Conservation (phyloP, 1,140 invertebrate species). For the Drosophila kurseongensis region DNA sequence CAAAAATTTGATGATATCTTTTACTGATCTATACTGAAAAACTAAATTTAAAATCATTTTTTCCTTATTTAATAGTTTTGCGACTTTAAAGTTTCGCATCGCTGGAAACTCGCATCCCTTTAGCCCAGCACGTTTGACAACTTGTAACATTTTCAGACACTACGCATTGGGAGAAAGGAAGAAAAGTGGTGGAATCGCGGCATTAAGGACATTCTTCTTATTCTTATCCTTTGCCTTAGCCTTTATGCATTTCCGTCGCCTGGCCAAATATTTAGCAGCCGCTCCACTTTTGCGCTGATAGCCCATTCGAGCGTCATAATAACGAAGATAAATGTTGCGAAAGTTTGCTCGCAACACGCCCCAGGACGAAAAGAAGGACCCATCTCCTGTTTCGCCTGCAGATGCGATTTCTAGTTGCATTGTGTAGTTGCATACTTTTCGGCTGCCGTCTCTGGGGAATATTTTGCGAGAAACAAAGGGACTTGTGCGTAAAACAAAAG, state of each 20-base stretch:
- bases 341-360: slow-evolving; percentile 66
- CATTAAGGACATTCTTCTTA: slow-evolving; percentile 58
- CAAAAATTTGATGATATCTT: too few relatives aligned
- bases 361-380: slow-evolving; percentile 31
- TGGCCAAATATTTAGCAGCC: slow-evolving; percentile 73
- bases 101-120: neutral
- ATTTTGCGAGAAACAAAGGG: slow-evolving; percentile 17
- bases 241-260: slow-evolving; percentile 4
- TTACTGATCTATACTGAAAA: too few relatives aligned
- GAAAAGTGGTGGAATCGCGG: slow-evolving; percentile 23
- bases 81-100: neutral
- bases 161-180: slow-evolving; percentile 4
- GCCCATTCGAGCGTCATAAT: slow-evolving; percentile 82
- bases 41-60: too few relatives aligned
- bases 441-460: slow-evolving; percentile 39
- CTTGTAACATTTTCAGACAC: slow-evolving; percentile 65
- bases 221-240: neutral
- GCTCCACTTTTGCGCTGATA: slow-evolving; percentile 72
- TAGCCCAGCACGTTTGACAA: slow-evolving; percentile 53
- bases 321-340: slow-evolving; percentile 80
- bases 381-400: slow-evolving; percentile 28
- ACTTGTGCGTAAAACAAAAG: slow-evolving; percentile 60
- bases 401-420: slow-evolving; percentile 63
- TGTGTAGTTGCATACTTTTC: slow-evolving; percentile 62
- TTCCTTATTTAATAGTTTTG: too few relatives aligned